phyloP scores from a whole-genome alignment of 2,113 vertebrate genomes.

The Labeo rohita region DNA sequence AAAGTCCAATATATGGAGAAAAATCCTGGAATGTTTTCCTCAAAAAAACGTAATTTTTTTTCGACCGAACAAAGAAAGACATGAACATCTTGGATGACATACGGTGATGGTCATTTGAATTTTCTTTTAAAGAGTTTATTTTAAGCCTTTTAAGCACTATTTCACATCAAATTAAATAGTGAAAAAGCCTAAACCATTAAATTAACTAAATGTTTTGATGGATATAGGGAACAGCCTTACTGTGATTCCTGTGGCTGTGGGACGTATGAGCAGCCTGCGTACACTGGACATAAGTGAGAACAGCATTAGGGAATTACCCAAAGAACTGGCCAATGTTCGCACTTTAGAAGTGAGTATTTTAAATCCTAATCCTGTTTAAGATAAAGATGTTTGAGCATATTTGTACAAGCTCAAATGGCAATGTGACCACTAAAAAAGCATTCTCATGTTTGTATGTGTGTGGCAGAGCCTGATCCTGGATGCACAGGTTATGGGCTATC shows the following conservation, averaged over 20 bases:
- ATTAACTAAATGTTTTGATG: neutral
- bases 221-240: conserved; percentile 83
- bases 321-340: conserved; percentile 77
- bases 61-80: too few species aligned
- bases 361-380: neutral
- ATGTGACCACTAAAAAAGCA: neutral
- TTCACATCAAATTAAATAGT: neutral
- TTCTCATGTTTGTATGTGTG: neutral
- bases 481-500: conserved; percentile 81
- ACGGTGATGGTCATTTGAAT: neutral
- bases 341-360: conserved; percentile 81
- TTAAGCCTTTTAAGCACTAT: neutral
- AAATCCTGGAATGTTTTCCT: too few species aligned
- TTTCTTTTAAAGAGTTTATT: neutral
- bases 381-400: neutral
- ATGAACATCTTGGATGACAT: too few species aligned
- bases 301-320: conserved; percentile 78
- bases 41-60: too few species aligned
- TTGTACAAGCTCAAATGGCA: neutral
- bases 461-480: conserved; percentile 85
- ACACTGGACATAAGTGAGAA: conserved; percentile 87
- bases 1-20: too few species aligned
- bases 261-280: conserved; percentile 81
- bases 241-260: conserved; percentile 76
- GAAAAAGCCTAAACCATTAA: neutral